These are phyloP conservation scores for Agrotis exclamationis DNA, from an alignment of 2,888 invertebrate genomes.

Conservation along the genomic window DNA sequence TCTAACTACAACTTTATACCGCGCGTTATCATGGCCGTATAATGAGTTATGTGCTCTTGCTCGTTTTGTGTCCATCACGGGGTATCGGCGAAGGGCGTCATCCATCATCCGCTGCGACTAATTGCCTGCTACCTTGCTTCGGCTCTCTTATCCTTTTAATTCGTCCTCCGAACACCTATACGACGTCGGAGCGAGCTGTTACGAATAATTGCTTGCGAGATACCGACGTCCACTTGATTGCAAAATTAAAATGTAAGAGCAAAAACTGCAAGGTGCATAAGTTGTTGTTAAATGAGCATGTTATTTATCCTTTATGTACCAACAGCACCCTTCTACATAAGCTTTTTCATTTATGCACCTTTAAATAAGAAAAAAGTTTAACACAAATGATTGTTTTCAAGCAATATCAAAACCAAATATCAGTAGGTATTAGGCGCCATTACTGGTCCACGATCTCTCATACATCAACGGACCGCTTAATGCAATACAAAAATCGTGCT, in stretches of 20 bases:
- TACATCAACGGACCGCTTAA: constrained; percentile 72
- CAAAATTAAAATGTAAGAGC: constrained; percentile 77
- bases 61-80: constrained; percentile 87
- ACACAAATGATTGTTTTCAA: constrained; percentile 23
- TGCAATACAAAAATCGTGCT: constrained; percentile 81
- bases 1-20: constrained; percentile 87
- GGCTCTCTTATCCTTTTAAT: constrained; percentile 88
- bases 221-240: constrained; percentile 78
- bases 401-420: constrained; percentile 41
- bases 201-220: constrained; percentile 85
- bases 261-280: constrained; percentile 76
- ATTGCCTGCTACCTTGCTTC: constrained; percentile 90
- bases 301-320: constrained; percentile 65
- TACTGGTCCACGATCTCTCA: constrained; percentile 58
- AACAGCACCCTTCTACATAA: constrained; percentile 41
- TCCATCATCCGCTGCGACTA: constrained; percentile 89
- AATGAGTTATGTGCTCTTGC: constrained; percentile 86
- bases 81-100: constrained; percentile 83
- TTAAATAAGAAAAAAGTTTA: background rate
- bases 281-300: constrained; percentile 73
- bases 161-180: constrained; percentile 85
- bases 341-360: background rate
- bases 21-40: constrained; percentile 88
- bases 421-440: constrained; percentile 45
- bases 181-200: constrained; percentile 76